phyloP scores from a whole-genome alignment of 53 echinoderm and acorn worm genomes.

The Arbacia lixula region DNA sequence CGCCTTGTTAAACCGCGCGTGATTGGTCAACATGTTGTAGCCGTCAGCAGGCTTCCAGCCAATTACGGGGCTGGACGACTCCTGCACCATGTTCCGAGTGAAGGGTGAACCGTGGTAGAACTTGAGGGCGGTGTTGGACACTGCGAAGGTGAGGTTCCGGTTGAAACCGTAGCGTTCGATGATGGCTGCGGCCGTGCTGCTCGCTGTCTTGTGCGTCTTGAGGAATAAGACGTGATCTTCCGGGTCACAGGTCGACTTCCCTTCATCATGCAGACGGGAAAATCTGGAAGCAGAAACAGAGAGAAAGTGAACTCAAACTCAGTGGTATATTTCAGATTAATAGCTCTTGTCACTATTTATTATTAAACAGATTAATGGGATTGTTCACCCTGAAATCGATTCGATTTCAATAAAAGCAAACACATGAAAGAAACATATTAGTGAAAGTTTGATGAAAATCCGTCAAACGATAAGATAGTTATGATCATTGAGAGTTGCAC shows the following conservation, averaged over 20 bases:
- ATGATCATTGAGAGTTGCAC: too few species aligned
- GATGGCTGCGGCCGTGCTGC: conserved; percentile 57
- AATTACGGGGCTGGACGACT: conserved; percentile 19
- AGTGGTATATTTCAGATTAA: neutral
- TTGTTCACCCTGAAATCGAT: too few species aligned
- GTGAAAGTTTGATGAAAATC: too few species aligned
- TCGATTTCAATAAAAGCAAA: too few species aligned
- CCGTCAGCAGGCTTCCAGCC: conserved; percentile 30
- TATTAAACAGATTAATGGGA: neutral
- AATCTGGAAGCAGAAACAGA: neutral
- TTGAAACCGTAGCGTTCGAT: conserved; percentile 56
- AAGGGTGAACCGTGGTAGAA: conserved; percentile 1
- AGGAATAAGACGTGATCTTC: conserved; percentile 42
- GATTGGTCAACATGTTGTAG: conserved; percentile 58
- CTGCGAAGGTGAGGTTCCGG: conserved; percentile 59
- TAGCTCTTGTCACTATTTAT: neutral
- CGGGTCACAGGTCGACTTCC: neutral
- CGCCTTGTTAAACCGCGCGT: conserved; percentile 62
- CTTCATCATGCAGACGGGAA: neutral
- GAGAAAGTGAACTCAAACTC: neutral
- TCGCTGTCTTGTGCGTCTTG: conserved; percentile 63
- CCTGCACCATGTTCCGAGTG: neutral
- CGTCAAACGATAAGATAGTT: too few species aligned
- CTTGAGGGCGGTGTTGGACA: conserved; percentile 33
- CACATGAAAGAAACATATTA: too few species aligned